Evolutionary conservation across 92 coral and sea anemone genomes (phyloP).

Genomic region (Phymanthus crucifer): DNA sequence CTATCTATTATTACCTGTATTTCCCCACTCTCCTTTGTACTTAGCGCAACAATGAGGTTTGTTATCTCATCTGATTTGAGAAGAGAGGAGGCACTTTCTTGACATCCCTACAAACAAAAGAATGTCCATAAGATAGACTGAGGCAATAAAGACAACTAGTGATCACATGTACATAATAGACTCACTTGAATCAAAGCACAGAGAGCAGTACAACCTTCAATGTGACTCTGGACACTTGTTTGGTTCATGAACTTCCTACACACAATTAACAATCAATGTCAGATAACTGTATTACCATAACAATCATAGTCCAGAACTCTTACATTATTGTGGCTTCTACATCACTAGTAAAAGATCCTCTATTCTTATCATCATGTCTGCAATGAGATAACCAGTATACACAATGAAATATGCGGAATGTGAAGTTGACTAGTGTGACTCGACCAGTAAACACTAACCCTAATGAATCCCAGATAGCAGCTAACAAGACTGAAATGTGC

Average conservation of each 20-base stretch:
- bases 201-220: constrained; percentile 83
- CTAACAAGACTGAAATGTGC: constrained; percentile 91
- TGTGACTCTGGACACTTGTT: constrained; percentile 64
- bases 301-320: too few relatives aligned
- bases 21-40: constrained; percentile 56
- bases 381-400: neutral
- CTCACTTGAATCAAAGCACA: constrained; percentile 86
- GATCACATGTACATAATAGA: neutral
- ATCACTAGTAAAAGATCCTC: constrained; percentile 68
- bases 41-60: constrained; percentile 70
- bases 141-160: neutral
- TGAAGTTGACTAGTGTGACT: neutral
- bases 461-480: constrained; percentile 75
- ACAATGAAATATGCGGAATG: neutral
- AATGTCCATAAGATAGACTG: too few relatives aligned
- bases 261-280: neutral
- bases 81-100: constrained; percentile 77
- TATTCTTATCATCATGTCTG: constrained; percentile 67
- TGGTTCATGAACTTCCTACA: constrained; percentile 75
- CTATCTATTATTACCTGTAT: constrained; percentile 57
- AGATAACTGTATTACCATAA: neutral
- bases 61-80: constrained; percentile 75
- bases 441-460: constrained; percentile 46
- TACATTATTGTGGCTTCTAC: constrained; percentile 75
- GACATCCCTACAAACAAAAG: constrained; percentile 64